Evolutionary conservation across 2,888 invertebrate species (phyloP), one percentile per base, ranked within the genome.

Genomic region (Xylophagus ater): DNA sequence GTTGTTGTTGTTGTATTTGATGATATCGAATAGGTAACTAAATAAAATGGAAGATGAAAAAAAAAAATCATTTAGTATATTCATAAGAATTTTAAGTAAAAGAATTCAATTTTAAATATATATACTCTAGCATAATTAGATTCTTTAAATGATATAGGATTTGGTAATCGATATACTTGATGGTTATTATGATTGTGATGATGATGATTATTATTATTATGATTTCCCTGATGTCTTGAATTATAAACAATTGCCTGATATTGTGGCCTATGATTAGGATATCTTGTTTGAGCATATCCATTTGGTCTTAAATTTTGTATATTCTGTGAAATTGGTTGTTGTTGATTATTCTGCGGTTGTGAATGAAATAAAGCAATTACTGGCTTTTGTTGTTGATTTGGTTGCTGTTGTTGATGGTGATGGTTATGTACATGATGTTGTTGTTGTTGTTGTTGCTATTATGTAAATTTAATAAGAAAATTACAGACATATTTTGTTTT

Each of bases 301-400:
- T 8, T 4, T 17, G 48, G 37, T 29, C 52, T 34, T 34, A 52
- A 46, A 33, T 49, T 47, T 47, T 60, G 62, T 47, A 58, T 58
- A 34, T 54, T 48, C 25, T 54, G 55, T 42, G 30, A 21, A 12
- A 14, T 13, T 39, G 37, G 10, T 32, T 32, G 32, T 20, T 42
- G 40, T 14, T 38, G 25, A 10, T 18, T 18, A n/a, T 28, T 19
- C 10, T 37, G 26, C 33, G 3, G 20, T n/a, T 15, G 19, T 9
- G 12, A 31, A 31, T 7, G 37, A 30, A n/a, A 14, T 21, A 4
- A 13, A 12, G 13, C 30, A 15, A 17, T 26, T 26, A 17, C 23
- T 34, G 36, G 12, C 26, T 32, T 13, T 37, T 20, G 24, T n/a
- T 14, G 28, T 17, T 15, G 20, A n/a, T n/a, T n/a, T n/a, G 56